Evolutionary conservation across 2,113 vertebrate genomes (phyloP).

Genomic region (Hirundichthys speculiger): DNA sequence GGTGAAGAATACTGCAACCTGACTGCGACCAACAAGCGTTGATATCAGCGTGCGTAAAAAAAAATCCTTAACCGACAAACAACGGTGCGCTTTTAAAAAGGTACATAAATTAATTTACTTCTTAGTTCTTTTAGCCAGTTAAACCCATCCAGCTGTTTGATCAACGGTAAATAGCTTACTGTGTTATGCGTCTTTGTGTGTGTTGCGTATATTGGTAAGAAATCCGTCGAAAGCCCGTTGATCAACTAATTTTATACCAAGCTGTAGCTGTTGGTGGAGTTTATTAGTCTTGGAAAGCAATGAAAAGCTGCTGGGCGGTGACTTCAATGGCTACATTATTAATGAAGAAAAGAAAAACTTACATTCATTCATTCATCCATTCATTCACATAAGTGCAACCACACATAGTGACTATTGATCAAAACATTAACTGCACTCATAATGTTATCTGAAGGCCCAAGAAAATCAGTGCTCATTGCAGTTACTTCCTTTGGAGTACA

Average conservation of each 20-base stretch:
- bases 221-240: not conserved
- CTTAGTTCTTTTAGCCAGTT: not conserved
- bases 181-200: not conserved
- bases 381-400: too few relatives aligned
- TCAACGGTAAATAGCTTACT: not conserved
- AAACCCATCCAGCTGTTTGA: not conserved
- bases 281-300: not conserved
- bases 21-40: slow-evolving; percentile 50
- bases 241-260: slow-evolving; percentile 8
- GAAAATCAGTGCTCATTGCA: not conserved
- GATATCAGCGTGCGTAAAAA: slow-evolving; percentile 50
- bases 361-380: too few relatives aligned
- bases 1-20: slow-evolving; percentile 51
- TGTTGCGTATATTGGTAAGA: not conserved
- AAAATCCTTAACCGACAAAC: slow-evolving; percentile 28
- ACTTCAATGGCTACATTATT: not conserved
- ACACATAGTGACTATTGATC: too few relatives aligned
- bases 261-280: not conserved
- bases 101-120: slow-evolving; percentile 2
- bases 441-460: not conserved
- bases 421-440: not conserved
- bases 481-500: not conserved
- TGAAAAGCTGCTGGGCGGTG: too few relatives aligned
- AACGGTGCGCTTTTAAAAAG: slow-evolving; percentile 24
- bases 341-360: too few relatives aligned